phyloP scores from a whole-genome alignment of 1,140 invertebrate species.

The Parapsyche elsis region DNA sequence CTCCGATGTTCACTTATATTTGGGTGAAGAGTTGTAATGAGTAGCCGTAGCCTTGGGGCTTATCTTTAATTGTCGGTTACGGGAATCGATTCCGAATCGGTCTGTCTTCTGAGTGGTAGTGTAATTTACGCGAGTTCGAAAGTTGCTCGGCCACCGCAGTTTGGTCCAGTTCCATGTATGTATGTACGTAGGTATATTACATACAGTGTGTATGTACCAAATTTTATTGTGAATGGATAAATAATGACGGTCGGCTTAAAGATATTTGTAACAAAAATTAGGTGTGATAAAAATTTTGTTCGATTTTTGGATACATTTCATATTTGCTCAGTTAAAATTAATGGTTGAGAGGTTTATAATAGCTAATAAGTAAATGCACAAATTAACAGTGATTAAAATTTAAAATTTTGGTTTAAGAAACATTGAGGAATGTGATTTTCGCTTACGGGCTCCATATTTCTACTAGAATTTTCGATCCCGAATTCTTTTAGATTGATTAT shows the following conservation, averaged over 20 bases:
- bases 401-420: too few relatives aligned
- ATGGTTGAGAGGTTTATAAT: too few relatives aligned
- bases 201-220: background rate
- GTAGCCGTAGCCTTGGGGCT: background rate
- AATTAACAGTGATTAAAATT: too few relatives aligned
- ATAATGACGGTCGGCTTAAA: background rate
- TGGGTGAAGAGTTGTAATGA: background rate
- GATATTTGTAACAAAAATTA: background rate
- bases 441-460: too few relatives aligned
- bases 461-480: too few relatives aligned
- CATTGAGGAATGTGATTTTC: too few relatives aligned
- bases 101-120: background rate
- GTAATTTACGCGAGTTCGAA: background rate
- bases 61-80: constrained; percentile 10
- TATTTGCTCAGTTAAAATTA: too few relatives aligned
- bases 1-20: background rate
- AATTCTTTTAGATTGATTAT: too few relatives aligned
- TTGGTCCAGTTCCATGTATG: background rate
- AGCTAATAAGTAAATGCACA: too few relatives aligned
- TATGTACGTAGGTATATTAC: background rate
- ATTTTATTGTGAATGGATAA: background rate
- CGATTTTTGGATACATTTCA: too few relatives aligned
- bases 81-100: constrained; percentile 25
- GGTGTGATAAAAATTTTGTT: too few relatives aligned
- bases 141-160: background rate